These are phyloP conservation scores for Hipposideros larvatus DNA, from an alignment of 2,797 vertebrate genomes.

Conservation along the genomic window DNA sequence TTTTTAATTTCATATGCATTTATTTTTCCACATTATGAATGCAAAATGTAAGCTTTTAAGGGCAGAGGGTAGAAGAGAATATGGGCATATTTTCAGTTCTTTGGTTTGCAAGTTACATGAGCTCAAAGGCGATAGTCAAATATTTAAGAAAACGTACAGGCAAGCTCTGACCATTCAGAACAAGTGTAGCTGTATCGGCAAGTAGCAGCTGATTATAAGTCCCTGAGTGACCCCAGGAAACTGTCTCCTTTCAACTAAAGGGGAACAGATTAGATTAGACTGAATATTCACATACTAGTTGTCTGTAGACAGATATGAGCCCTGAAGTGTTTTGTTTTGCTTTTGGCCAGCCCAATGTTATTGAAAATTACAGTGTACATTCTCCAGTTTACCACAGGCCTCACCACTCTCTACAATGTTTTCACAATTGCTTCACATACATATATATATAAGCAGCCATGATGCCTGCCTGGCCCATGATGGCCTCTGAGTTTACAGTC, in stretches of 20 bases:
- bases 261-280: too few species aligned
- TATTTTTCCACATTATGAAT: not conserved
- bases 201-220: not conserved
- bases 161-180: not conserved
- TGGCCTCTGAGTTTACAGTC: not conserved
- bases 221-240: not conserved
- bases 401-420: not conserved
- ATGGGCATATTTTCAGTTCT: not conserved
- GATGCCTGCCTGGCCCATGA: not conserved
- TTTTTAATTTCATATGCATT: not conserved
- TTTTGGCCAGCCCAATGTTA: not conserved
- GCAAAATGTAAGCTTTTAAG: not conserved
- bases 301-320: not conserved
- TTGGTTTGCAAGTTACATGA: not conserved
- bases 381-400: not conserved
- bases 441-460: not conserved
- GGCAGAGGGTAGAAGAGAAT: not conserved
- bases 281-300: not conserved
- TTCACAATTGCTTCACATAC: not conserved
- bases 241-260: not conserved
- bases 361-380: not conserved
- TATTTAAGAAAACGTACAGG: not conserved
- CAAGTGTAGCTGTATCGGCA: not conserved
- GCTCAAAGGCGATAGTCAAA: not conserved
- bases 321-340: not conserved